Evolutionary conservation across 2,113 vertebrate species (phyloP).

Genomic region (Galemys pyrenaicus): DNA sequence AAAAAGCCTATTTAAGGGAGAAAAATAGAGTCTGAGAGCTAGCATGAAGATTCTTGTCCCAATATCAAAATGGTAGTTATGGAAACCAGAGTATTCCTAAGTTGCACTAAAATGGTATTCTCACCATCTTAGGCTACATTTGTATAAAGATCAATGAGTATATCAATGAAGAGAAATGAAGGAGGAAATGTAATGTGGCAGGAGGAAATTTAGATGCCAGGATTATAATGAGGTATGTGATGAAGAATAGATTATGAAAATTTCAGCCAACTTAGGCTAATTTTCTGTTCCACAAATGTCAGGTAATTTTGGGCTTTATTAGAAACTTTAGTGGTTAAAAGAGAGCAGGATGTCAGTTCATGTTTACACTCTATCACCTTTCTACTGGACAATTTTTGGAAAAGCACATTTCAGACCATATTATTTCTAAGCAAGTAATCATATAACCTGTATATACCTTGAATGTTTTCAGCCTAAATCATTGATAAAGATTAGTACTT

Average conservation of each 20-base stretch:
- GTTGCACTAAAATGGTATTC: neutral
- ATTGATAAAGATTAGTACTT: neutral
- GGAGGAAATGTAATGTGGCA: neutral
- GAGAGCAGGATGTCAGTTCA: neutral
- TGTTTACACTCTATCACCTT: neutral
- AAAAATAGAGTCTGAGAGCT: conserved; percentile 8
- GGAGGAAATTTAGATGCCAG: neutral
- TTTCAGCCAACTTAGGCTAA: neutral
- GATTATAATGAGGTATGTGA: neutral
- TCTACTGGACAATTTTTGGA: neutral
- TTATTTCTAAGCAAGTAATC: neutral
- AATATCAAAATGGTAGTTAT: neutral
- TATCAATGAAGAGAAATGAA: neutral
- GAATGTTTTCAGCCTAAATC: neutral
- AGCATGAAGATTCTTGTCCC: neutral
- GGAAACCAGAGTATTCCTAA: neutral
- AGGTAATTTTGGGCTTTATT: neutral
- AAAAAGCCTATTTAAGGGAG: neutral
- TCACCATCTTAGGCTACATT: neutral
- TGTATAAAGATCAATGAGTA: neutral
- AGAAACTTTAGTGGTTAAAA: neutral
- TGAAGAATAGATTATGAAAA: neutral
- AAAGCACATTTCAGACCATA: neutral
- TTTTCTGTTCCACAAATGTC: neutral
- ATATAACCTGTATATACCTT: neutral